Percentiles rank a stretch among this genome's conserved stretches.
These are phyloP conservation scores for Phaenicophaeus curvirostris DNA, from an alignment of 2,797 vertebrate genomes.

Conservation along the genomic window DNA sequence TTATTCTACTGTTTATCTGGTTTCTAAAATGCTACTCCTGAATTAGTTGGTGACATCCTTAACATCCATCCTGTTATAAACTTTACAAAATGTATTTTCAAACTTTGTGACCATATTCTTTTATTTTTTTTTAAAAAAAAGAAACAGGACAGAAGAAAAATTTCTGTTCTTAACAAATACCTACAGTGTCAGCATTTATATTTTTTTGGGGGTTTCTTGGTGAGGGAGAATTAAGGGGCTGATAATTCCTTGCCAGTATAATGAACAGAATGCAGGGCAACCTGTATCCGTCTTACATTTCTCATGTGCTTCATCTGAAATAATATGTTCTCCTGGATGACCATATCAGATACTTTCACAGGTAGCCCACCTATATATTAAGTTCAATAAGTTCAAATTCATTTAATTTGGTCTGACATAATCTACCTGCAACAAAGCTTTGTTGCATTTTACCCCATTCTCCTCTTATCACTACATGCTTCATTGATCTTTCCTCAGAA, in stretches of 20 bases:
- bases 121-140: not conserved
- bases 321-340: not conserved
- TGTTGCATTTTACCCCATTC: not conserved
- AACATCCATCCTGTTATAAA: not conserved
- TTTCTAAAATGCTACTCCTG: not conserved
- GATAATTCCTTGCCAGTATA: not conserved
- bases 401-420: not conserved
- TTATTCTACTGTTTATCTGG: not conserved
- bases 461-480: not conserved
- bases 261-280: not conserved
- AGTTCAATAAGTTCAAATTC: not conserved
- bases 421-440: not conserved
- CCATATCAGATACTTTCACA: not conserved
- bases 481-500: not conserved
- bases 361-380: not conserved
- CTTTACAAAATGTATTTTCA: not conserved
- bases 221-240: not conserved
- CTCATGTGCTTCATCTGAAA: not conserved
- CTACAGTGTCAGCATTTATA: not conserved
- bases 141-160: not conserved
- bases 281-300: not conserved
- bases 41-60: not conserved
- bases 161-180: not conserved
- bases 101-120: not conserved
- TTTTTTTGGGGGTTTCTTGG: not conserved